These are phyloP conservation scores for Porites cylindrica DNA, from an alignment of 92 coral and sea anemone species.

Conservation along the genomic window DNA sequence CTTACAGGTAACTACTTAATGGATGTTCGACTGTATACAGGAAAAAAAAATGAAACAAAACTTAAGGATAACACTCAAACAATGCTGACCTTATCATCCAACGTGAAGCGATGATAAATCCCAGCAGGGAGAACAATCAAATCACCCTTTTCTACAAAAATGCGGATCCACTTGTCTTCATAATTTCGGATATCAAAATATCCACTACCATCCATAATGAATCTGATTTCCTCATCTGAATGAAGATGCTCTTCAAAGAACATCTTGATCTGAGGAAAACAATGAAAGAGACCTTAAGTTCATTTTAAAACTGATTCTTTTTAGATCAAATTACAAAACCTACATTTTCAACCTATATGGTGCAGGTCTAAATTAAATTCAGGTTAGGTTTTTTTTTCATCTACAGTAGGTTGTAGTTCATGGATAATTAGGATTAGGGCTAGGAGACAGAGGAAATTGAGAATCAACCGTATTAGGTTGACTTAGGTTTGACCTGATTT, in stretches of 20 bases:
- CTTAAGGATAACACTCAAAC: too few relatives aligned
- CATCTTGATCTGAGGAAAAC: slow-evolving; percentile 59
- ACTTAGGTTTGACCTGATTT: too few relatives aligned
- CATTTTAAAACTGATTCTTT: not conserved
- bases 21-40: not conserved
- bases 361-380: too few relatives aligned
- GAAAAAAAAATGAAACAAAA: not conserved
- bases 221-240: slow-evolving; percentile 81
- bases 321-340: too few relatives aligned
- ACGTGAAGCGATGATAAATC: slow-evolving; percentile 85
- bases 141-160: slow-evolving; percentile 80
- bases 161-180: slow-evolving; percentile 80
- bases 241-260: slow-evolving; percentile 89
- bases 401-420: too few relatives aligned
- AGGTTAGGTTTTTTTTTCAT: too few relatives aligned
- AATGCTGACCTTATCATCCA: slow-evolving; percentile 70
- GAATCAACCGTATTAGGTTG: too few relatives aligned
- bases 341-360: too few relatives aligned
- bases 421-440: too few relatives aligned
- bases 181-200: slow-evolving; percentile 82
- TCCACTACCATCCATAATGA: slow-evolving; percentile 84
- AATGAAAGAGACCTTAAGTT: not conserved
- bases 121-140: slow-evolving; percentile 86
- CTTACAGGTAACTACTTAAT: too few relatives aligned
- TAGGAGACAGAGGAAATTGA: too few relatives aligned